Base-by-base conservation (phyloP, 2,888 invertebrate genomes). In the Crepidodera aurea region DNA sequence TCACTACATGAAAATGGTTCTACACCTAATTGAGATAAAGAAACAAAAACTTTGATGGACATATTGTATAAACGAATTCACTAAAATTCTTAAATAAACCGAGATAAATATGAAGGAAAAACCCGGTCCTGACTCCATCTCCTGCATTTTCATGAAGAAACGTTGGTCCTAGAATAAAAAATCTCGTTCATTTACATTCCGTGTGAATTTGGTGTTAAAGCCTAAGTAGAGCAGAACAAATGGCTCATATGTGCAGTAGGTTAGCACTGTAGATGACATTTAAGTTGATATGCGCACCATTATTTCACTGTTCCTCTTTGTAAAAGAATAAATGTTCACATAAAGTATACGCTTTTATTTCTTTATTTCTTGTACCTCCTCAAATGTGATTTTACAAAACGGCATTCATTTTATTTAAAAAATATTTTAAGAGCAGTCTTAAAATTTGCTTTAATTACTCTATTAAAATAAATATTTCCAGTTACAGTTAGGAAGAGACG, bases 151-250 rank as follows among this genome's bases (percentile, higher is more conserved):
- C 13, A 51, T 51, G 37, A 51, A 51, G 51, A 46, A 46, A 27
- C 46, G 46, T 46, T 12, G 13, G 27, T 25, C 46, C 15, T n/a
- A 13, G 19, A 51, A 19, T 34, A 51, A 51, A 51, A 51, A 51
- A 32, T 18, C n/a, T 37, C 32, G 32, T 37, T 51, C 34, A 37
- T 51, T 51, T 40, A 53, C 25, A 53, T 53, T 53, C 39, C 15
- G 25, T 37, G 37, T 40, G 22, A 53, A 53, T 53, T 53, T 53
- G 37, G 40, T 40, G 25, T 39, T 53, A 39, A 53, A 39, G 29
- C 25, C 53, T 39, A 53, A 53, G 53, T 40, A 53, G 53, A 53
- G 53, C 53, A 53, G 39, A 53, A 53, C 53, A 39, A 53, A 53
- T 53, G 39, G 53, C 27, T 37, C 37, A 53, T 39, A 37, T 53